Percentiles rank a stretch among this genome's conserved stretches.
Conservation (phyloP, 2,888 invertebrate species). For the Andrena praecox region DNA sequence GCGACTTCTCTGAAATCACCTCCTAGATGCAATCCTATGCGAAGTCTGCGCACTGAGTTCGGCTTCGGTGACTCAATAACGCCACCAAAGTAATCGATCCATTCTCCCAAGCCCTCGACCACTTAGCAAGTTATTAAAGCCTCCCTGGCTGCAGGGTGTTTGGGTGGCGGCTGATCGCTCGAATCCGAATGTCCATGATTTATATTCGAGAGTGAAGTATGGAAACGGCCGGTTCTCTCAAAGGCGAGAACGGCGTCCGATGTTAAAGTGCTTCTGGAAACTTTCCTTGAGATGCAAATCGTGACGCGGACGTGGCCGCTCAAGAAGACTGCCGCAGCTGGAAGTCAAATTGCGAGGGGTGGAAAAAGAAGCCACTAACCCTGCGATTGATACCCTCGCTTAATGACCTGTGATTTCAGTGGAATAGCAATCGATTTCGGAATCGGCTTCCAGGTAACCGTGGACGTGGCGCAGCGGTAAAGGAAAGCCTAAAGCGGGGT, state of each 20-base stretch:
- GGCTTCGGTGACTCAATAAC: constrained; percentile 36
- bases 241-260: constrained; percentile 57
- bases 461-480: background rate
- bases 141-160: constrained; percentile 18
- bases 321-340: constrained; percentile 55
- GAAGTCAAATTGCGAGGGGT: constrained; percentile 68
- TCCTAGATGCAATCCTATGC: constrained; percentile 13
- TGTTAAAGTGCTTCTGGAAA: constrained; percentile 65
- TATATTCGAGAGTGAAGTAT: constrained; percentile 51
- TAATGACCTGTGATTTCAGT: constrained; percentile 71
- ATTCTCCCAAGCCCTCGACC: background rate
- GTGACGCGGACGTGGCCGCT: constrained; percentile 50
- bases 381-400: constrained; percentile 58
- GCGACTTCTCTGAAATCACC: background rate
- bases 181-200: constrained; percentile 50
- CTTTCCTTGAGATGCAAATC: constrained; percentile 74
- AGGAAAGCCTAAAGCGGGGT: constrained; percentile 19
- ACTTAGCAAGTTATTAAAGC: constrained; percentile 55
- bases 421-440: constrained; percentile 43
- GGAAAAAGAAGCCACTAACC: constrained; percentile 26
- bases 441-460: constrained; percentile 11
- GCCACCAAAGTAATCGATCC: constrained; percentile 33
- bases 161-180: constrained; percentile 27
- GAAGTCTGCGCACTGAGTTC: constrained; percentile 13
- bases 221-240: constrained; percentile 27